Evolutionary conservation across 2,113 vertebrate genomes (phyloP), one percentile per base, ranked within the genome.

Genomic region (Pangasianodon gigas): DNA sequence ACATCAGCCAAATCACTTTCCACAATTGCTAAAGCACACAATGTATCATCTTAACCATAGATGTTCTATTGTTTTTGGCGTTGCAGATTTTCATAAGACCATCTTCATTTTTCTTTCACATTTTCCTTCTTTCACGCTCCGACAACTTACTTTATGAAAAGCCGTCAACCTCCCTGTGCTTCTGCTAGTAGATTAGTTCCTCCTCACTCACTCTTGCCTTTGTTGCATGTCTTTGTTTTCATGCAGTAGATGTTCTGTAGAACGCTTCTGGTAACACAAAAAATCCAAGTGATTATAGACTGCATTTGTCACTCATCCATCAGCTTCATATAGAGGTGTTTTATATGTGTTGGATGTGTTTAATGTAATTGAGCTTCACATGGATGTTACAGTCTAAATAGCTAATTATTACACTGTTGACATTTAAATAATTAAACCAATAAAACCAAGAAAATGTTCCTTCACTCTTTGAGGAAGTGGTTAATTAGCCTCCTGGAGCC

Each of bases 401-500:
- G 46, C 14, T 18, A 65, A 37, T 48, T 37, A 65, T 65, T n/a
- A 24, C 29, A 37, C 60, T 52, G 24, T 87, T n/a, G 29, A 1
- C 56, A 46, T 18, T 87, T 8, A 52, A 51, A 62, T 51, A 87
- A 79, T 44, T 54, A 44, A 44, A 60, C 5, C 10, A 44, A 10
- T 60, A 21, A 32, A 74, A 74, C 32, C 0, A 54, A 54, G 65
- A 86, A 44, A n/a, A 29, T 7, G 13, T 32, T 54, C 11, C 51
- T 54, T 48, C 41, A 60, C 29, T 77, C 52, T 83, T 62, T 69
- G 71, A 88, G 29, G 91, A 92, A 90, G 91, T 82, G 90, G 74
- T 87, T 85, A 84, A 58, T 67, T 18, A 41, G 69, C 52, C 8
- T 32, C 65, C 21, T 18, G 29, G 6, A 54, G 51, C 6, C 29